phyloP scores from a whole-genome alignment of 2,113 vertebrate species.

The Polypterus bichir region DNA sequence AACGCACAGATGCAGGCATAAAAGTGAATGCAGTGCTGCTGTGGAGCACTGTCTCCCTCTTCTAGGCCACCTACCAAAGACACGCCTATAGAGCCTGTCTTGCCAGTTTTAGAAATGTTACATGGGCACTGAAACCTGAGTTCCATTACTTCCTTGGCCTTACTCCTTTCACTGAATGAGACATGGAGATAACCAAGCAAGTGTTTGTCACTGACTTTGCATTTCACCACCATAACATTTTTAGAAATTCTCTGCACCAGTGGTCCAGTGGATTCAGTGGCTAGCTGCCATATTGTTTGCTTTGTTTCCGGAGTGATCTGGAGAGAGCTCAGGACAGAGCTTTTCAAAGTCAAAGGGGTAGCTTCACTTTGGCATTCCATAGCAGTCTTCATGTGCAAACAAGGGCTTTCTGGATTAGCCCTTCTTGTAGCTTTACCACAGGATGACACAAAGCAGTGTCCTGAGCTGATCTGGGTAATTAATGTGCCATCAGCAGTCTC shows the following conservation, averaged over 20 bases:
- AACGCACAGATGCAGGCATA: conserved; percentile 83
- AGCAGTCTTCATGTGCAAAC: conserved; percentile 71
- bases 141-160: conserved; percentile 25
- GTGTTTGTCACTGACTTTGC: conserved; percentile 55
- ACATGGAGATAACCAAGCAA: conserved; percentile 73
- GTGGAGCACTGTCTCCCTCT: not conserved
- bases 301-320: conserved; percentile 49
- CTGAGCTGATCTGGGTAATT: conserved; percentile 66
- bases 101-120: conserved; percentile 31
- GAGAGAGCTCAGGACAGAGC: conserved; percentile 57
- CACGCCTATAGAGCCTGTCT: not conserved
- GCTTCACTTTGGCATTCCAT: conserved; percentile 58
- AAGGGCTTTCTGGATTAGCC: conserved; percentile 49
- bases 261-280: conserved; percentile 66
- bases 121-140: conserved; percentile 56
- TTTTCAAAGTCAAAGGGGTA: conserved; percentile 69
- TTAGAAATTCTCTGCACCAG: conserved; percentile 69
- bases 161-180: conserved; percentile 44
- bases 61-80: too few relatives aligned
- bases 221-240: conserved; percentile 69
- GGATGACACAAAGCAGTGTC: conserved; percentile 63
- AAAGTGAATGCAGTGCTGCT: conserved; percentile 69
- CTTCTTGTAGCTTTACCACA: conserved; percentile 40
- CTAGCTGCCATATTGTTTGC: conserved; percentile 73
- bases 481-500: conserved; percentile 62